Evolutionary conservation across 1,140 invertebrate species (phyloP).

Genomic region (Rhynchophorus ferrugineus): DNA sequence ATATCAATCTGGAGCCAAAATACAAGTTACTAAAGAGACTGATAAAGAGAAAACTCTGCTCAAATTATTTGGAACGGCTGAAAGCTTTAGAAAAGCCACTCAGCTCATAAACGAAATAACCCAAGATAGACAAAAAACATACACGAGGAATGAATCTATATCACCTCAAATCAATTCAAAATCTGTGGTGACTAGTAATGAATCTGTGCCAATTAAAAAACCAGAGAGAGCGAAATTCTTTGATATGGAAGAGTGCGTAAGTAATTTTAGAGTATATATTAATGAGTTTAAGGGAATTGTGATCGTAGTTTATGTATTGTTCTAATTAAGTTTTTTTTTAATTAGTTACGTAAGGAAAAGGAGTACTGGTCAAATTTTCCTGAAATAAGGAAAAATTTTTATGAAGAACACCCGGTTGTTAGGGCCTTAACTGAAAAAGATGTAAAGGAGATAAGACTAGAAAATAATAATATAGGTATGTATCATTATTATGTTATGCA

Average conservation of each 20-base stretch:
- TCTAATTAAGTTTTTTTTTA: slow-evolving; percentile 25
- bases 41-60: slow-evolving; percentile 43
- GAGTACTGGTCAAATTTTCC: slow-evolving; percentile 56
- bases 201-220: background rate
- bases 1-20: slow-evolving; percentile 49
- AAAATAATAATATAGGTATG: slow-evolving; percentile 61
- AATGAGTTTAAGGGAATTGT: background rate
- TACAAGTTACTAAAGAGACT: slow-evolving; percentile 41
- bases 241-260: slow-evolving; percentile 23
- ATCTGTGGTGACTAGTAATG: no score
- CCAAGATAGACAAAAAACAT: slow-evolving; percentile 6
- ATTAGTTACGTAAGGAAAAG: slow-evolving; percentile 47
- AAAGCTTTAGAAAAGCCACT: slow-evolving; percentile 47
- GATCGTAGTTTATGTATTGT: background rate
- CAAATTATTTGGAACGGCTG: slow-evolving; percentile 47
- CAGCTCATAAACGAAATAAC: slow-evolving; percentile 40
- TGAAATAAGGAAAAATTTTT: slow-evolving; percentile 74
- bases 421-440: slow-evolving; percentile 54
- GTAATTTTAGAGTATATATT: slow-evolving; percentile 5
- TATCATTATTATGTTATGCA: background rate
- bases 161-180: no score
- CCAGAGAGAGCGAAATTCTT: slow-evolving; percentile 15
- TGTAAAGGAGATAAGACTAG: slow-evolving; percentile 51
- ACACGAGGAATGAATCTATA: background rate
- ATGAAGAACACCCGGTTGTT: slow-evolving; percentile 68